Base-by-base conservation (phyloP, 2,888 invertebrate species). In the Cantharis rufa region DNA sequence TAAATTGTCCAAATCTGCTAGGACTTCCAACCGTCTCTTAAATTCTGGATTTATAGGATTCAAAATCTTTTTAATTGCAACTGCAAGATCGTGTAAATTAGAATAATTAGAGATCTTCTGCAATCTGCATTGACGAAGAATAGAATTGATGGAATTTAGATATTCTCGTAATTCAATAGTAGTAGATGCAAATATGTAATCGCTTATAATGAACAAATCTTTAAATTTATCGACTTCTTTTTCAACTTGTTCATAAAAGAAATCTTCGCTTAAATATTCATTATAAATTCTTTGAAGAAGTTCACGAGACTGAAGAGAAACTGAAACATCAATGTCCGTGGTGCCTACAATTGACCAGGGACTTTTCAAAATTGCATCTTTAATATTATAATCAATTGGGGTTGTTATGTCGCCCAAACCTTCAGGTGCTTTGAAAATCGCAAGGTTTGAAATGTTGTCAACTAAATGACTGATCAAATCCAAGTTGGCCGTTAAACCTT, bases 141-240 rank as follows among this genome's bases (percentile, higher is more conserved):
- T 11, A 3, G 24, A 2, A 11, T n/a, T n/a, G 13, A 48, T n/a
- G 9, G 15, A 62, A 10, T n/a, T 28, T 5, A 11, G 5, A 62
- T 10, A 73, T n/a, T 11, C 24, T 73, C 11, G 68, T 10, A n/a
- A 32, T 61, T 74, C 74, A 10, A 15, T 10, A 21, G 64, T 15
- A 10, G 63, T 28, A 9, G 74, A 74, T 18, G 70, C 70, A 70
- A 61, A 74, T 10, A 74, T 48, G 10, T 74, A 74, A 70, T 70
- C 61, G 21, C 28, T 24, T 18, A 48, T 21, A 13, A 10, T 4
- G 63, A 70, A 70, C 32, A 70, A 70, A 16, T 63, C 2, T 9
- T 15, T 5, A 32, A 64, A 21, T 15, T 27, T 21, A 28, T 11
- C 1, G 9, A 64, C 15, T n/a, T 62, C 62, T 1, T 13, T 10